phyloP scores from a whole-genome alignment of 1,140 invertebrate species.

The Trichoplusia ni region DNA sequence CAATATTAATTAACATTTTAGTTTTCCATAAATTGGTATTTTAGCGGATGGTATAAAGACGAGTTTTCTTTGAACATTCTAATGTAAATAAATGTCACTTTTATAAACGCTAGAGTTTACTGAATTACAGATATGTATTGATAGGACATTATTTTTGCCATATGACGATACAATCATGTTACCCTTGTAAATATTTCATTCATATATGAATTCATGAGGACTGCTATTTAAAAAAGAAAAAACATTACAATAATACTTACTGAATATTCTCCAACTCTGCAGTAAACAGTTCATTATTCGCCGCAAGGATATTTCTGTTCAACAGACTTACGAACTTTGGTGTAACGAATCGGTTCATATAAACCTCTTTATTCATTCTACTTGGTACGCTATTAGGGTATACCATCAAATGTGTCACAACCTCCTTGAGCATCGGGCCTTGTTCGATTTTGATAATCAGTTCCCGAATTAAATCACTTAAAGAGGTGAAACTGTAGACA shows the following conservation, averaged over 20 bases:
- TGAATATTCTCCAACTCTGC: slow-evolving; percentile 58
- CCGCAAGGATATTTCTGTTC: slow-evolving; percentile 45
- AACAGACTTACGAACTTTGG: slow-evolving; percentile 61
- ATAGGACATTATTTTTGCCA: too few species aligned
- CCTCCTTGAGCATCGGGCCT: slow-evolving; percentile 43
- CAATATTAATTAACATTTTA: too few species aligned
- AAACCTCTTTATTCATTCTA: slow-evolving; percentile 64
- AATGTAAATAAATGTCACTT: too few species aligned
- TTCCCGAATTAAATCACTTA: slow-evolving; percentile 76
- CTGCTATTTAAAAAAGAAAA: background rate
- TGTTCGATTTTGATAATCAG: slow-evolving; percentile 63
- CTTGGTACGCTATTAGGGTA: slow-evolving; percentile 80
- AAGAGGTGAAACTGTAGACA: slow-evolving; percentile 80
- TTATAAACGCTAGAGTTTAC: too few species aligned
- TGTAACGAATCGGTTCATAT: slow-evolving; percentile 74
- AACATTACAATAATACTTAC: slow-evolving; percentile 51
- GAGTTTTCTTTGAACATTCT: too few species aligned
- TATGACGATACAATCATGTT: too few species aligned
- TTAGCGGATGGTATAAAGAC: too few species aligned
- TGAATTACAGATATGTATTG: too few species aligned
- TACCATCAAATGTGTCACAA: slow-evolving; percentile 61
- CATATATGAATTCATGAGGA: too few species aligned
- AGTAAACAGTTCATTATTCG: slow-evolving; percentile 41
- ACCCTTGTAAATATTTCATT: too few species aligned
- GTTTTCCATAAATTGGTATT: too few species aligned